phyloP scores from a whole-genome alignment of 1,140 invertebrate genomes.

The Steinernema khuongi region DNA sequence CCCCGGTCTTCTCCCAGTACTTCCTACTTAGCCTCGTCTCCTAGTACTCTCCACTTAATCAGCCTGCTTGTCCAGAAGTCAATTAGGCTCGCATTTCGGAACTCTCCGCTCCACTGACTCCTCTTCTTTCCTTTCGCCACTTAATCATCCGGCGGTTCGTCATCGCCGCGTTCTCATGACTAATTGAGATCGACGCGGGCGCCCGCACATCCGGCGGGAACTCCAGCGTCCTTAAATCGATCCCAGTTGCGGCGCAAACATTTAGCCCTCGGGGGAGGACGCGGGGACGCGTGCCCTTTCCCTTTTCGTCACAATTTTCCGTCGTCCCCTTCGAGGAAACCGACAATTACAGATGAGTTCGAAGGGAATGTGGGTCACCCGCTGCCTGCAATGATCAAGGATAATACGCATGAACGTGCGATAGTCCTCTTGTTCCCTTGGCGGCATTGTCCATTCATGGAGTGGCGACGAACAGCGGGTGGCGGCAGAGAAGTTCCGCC shows the following conservation, averaged over 20 bases:
- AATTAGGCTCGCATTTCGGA: not conserved
- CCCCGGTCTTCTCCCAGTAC: too few relatives aligned
- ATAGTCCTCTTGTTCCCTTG: not conserved
- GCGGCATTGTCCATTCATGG: conserved; percentile 1
- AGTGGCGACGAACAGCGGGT: not conserved
- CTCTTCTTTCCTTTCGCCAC: not conserved
- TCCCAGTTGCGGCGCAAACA: not conserved
- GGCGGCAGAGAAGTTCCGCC: not conserved
- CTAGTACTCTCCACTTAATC: too few relatives aligned
- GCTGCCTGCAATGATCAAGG: not conserved
- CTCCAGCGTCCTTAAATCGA: not conserved
- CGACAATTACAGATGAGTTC: not conserved
- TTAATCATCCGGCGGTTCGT: not conserved
- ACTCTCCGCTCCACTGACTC: not conserved
- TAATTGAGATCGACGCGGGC: conserved; percentile 9
- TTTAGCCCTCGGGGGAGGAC: not conserved
- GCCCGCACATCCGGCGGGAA: not conserved
- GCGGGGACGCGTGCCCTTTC: not conserved
- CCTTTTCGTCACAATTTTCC: not conserved
- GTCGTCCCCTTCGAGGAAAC: not conserved
- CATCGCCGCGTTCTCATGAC: not conserved
- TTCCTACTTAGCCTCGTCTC: too few relatives aligned
- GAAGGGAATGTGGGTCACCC: not conserved
- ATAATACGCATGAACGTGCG: not conserved
- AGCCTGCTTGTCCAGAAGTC: not conserved